A percentile compares a stretch with the other conserved stretches of the same genome.
Conservation (phyloP, 2,888 invertebrate species). For the Saturnia japonica region DNA sequence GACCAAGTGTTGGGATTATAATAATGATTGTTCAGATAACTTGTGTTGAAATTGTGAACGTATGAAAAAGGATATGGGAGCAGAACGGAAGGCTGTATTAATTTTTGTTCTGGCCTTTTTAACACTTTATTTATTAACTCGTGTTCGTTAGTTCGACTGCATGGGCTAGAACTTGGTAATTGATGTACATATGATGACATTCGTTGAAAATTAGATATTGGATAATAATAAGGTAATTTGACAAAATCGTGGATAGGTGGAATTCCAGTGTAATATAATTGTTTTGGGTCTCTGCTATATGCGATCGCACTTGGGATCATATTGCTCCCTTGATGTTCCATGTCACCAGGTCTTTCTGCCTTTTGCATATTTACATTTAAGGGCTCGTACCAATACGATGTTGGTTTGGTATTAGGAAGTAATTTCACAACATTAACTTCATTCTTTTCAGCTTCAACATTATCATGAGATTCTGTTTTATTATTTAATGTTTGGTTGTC, state of each 20-base stretch:
- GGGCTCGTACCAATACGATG: constrained; percentile 58
- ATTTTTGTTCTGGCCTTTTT: constrained; percentile 27
- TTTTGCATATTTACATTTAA: constrained; percentile 34
- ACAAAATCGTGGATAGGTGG: constrained; percentile 43
- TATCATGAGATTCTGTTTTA: constrained; percentile 34
- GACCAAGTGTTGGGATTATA: constrained; percentile 41
- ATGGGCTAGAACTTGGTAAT: constrained; percentile 17
- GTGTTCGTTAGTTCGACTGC: constrained; percentile 7
- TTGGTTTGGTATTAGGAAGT: constrained; percentile 27
- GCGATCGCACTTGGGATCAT: constrained; percentile 26
- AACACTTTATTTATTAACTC: constrained; percentile 9
- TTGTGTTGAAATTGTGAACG: constrained; percentile 43
- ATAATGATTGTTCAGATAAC: constrained; percentile 27
- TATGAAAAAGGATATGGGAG: constrained; percentile 60
- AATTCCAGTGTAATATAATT: constrained; percentile 42
- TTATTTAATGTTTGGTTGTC: constrained; percentile 44
- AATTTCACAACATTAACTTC: constrained; percentile 8
- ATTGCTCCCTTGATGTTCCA: constrained; percentile 29
- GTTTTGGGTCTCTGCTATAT: constrained; percentile 23
- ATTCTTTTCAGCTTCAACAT: constrained; percentile 23
- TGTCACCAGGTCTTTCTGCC: constrained; percentile 32
- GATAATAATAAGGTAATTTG: constrained; percentile 59
- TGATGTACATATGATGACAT: constrained; percentile 51
- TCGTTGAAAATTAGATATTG: constrained; percentile 55
- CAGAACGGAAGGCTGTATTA: constrained; percentile 41